phyloP scores from a whole-genome alignment of 1,140 invertebrate species.

The Halictus rubicundus region DNA sequence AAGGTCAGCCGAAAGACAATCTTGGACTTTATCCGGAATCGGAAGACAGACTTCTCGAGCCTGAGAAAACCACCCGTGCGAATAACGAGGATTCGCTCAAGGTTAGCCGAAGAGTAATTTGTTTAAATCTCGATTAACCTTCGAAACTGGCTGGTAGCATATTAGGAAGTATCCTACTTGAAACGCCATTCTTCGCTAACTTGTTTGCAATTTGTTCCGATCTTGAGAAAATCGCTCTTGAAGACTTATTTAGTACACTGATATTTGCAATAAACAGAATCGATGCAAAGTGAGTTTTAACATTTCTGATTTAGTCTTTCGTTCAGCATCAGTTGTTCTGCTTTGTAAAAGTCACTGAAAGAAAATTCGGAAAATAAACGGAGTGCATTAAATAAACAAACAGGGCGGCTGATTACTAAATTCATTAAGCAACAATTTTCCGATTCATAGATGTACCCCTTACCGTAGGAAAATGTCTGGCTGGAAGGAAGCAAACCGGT shows the following conservation, averaged over 20 bases:
- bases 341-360: neutral
- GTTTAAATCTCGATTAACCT: too few relatives aligned
- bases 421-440: slow-evolving; percentile 31
- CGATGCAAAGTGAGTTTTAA: too few relatives aligned
- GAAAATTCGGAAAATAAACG: neutral
- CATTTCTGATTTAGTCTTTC: too few relatives aligned
- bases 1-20: slow-evolving; percentile 72
- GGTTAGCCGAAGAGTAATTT: slow-evolving; percentile 33
- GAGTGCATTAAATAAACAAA: neutral
- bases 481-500: slow-evolving; percentile 12
- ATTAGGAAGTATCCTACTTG: too few relatives aligned
- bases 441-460: slow-evolving; percentile 35
- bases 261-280: too few relatives aligned
- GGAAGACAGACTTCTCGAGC: slow-evolving; percentile 59
- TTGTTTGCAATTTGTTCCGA: too few relatives aligned
- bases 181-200: too few relatives aligned
- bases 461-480: slow-evolving; percentile 65
- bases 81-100: slow-evolving; percentile 69
- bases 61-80: slow-evolving; percentile 74
- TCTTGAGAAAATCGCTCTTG: too few relatives aligned
- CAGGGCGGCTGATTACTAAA: neutral
- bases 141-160: too few relatives aligned
- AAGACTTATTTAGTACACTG: too few relatives aligned
- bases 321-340: too few relatives aligned
- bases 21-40: slow-evolving; percentile 55